These are phyloP conservation scores for Aethes cnicana DNA, from an alignment of 2,888 invertebrate genomes.

Conservation along the genomic window DNA sequence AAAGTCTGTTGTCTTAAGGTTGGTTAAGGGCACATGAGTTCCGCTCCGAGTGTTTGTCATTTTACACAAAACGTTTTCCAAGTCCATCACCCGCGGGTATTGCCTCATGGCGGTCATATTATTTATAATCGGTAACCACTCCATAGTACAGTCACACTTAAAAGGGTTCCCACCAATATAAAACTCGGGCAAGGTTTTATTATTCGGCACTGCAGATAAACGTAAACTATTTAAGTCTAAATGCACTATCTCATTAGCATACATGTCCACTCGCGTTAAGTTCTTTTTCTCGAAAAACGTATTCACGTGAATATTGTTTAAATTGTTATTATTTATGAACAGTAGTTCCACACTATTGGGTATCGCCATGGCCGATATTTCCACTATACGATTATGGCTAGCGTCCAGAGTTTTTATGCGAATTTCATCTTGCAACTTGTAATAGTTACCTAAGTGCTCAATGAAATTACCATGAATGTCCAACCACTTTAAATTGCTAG, in stretches of 20 bases:
- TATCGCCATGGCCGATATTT: constrained; percentile 91
- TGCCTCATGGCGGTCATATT: constrained; percentile 91
- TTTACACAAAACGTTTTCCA: constrained; percentile 93
- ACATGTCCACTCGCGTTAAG: constrained; percentile 93
- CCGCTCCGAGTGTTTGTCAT: constrained; percentile 92
- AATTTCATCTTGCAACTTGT: constrained; percentile 91
- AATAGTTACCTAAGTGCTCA: constrained; percentile 93
- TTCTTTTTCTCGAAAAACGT: constrained; percentile 93
- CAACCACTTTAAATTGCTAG: constrained; percentile 93
- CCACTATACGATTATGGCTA: constrained; percentile 93
- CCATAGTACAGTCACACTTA: constrained; percentile 97
- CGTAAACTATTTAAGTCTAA: constrained; percentile 91
- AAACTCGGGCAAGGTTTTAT: constrained; percentile 91
- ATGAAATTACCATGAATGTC: constrained; percentile 95
- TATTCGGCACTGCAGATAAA: constrained; percentile 87
- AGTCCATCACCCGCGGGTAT: constrained; percentile 93
- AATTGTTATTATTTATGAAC: constrained; percentile 94
- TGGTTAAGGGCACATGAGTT: constrained; percentile 88
- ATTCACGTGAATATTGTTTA: constrained; percentile 90
- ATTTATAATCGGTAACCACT: constrained; percentile 95
- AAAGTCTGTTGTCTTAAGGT: constrained; percentile 91
- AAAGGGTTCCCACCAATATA: constrained; percentile 96
- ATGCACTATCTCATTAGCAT: constrained; percentile 92
- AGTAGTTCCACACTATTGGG: constrained; percentile 94
- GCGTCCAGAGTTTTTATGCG: constrained; percentile 93